Evolutionary conservation across 1,140 invertebrate species (phyloP), one percentile per base, ranked within the genome.

Genomic region (Caenorhabditis inopinata): DNA sequence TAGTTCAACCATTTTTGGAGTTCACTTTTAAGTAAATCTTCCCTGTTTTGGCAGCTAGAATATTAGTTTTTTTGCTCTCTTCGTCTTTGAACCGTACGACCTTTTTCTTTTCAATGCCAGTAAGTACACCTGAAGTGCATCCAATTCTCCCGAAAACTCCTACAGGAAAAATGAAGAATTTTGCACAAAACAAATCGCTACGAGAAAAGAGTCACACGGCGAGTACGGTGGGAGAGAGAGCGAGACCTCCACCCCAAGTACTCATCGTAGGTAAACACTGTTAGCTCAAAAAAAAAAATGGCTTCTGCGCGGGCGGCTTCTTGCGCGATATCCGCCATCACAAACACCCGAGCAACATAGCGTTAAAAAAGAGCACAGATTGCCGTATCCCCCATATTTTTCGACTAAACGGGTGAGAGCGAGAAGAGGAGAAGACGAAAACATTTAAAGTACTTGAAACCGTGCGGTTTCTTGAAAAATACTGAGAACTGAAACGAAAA

Each of bases 181-280:
- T 23, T 14, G 2, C 11, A 16, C 2, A 11, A n/a, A 12, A 58
- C 27, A 32, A 38, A 68, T 25, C 5, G 5, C 38, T 42, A 18
- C 58, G 7, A 51, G 3, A 23, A 42, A 68, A 68, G 21, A 38
- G 58, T 68, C 53, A 62, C 53, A 68, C 58, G 32, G 27, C 14
- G 18, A 51, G 9, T 21, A 51, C 18, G 27, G 47, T 48, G 47
- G n/a, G 47, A 2, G 47, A 21, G 46, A 21, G 47, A 48, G n/a
- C n/a, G n/a, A 42, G 38, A 42, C 14, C 38, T 14, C 38, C 38
- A 42, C 38, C n/a, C 29, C 58, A 16, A 68, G 58, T 53, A 78
- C 51, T 78, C 29, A 78, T 78, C 32, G 76, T 78, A 78, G 49
- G 51, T 25, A 78, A 78, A 78, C 53, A 78, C 42, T 53, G 76